phyloP scores from a whole-genome alignment of 1,140 invertebrate genomes.

The Arctopsyche grandis region DNA sequence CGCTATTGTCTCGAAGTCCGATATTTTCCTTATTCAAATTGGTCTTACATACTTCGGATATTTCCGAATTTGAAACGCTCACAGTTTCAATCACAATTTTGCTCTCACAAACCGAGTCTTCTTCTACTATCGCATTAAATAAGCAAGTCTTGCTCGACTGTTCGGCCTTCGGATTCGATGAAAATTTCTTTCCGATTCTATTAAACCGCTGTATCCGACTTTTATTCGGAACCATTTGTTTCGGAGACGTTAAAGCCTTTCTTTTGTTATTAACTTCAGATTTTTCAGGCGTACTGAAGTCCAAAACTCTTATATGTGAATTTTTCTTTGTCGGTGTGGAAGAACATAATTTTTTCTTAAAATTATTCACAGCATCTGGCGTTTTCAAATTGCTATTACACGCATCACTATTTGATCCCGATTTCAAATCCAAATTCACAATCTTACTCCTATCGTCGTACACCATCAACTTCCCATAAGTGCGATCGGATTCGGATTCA shows the following conservation, averaged over 20 bases:
- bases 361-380: constrained; percentile 33
- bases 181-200: background rate
- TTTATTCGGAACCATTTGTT: background rate
- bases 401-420: background rate
- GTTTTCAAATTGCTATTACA: constrained; percentile 43
- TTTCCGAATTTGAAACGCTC: background rate
- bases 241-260: constrained; percentile 45
- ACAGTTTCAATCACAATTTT: background rate
- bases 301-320: constrained; percentile 49
- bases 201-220: background rate
- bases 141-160: background rate
- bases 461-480: no score
- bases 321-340: constrained; percentile 46
- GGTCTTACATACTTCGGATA: background rate
- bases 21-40: background rate
- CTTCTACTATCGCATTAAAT: background rate
- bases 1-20: background rate
- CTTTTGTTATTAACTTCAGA: background rate
- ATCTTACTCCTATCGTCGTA: background rate
- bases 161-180: background rate
- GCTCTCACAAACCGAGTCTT: background rate
- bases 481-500: background rate
- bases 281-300: constrained; percentile 48
- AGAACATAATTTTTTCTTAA: constrained; percentile 39
- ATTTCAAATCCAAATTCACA: background rate